Percentiles rank a stretch among this genome's conserved stretches.
Conservation (phyloP, 2,888 invertebrate genomes). For the Drosophila diplacantha region DNA sequence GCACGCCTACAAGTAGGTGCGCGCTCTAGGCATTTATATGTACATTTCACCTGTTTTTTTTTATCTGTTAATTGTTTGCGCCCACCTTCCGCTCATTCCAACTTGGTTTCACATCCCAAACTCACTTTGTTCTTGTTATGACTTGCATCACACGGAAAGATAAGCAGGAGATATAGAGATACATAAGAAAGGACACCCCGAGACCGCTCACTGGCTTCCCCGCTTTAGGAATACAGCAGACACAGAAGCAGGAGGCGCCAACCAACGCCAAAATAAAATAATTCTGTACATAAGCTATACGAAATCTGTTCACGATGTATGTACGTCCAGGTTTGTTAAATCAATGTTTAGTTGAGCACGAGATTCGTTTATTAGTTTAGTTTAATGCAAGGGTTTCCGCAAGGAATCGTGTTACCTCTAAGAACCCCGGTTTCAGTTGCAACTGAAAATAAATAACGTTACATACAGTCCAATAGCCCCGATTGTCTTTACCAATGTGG, state of each 20-base stretch:
- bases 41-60: constrained; percentile 52
- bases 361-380: constrained; percentile 20
- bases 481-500: not conserved
- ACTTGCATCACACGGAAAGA: constrained; percentile 8
- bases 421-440: constrained; percentile 25
- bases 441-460: constrained; percentile 32
- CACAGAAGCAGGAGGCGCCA: constrained; percentile 14
- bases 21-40: constrained; percentile 46
- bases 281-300: constrained; percentile 24
- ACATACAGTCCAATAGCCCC: not conserved
- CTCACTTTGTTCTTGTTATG: constrained; percentile 20
- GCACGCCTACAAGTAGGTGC: constrained; percentile 36
- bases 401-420: constrained; percentile 9
- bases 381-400: constrained; percentile 7
- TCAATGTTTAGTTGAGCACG: constrained; percentile 27
- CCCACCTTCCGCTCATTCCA: constrained; percentile 34
- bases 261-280: constrained; percentile 17
- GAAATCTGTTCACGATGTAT: constrained; percentile 2
- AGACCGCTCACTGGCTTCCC: not conserved
- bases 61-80: constrained; percentile 56
- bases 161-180: not conserved
- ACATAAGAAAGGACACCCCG: not conserved
- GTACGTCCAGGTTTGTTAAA: constrained; percentile 14
- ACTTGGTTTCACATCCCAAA: constrained; percentile 3
- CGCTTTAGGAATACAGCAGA: not conserved